Base-by-base conservation (phyloP, 2,113 vertebrate species). In the Salvelinus alpinus region DNA sequence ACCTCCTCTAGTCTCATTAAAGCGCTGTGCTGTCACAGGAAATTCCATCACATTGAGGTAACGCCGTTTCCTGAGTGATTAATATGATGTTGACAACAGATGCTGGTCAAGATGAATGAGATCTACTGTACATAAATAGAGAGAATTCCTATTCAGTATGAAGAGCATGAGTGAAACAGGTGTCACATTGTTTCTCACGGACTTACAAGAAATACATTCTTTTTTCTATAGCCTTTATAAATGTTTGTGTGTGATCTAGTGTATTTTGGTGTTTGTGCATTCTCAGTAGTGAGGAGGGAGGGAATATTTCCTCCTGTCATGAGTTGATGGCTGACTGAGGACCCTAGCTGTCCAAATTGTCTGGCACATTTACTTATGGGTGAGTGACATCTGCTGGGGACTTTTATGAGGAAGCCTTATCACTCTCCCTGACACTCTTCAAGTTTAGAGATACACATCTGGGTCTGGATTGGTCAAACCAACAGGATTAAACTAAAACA, bases 321-420 rank as follows among this genome's bases (percentile, higher is more conserved):
- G 73, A 71, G 68, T 73, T 76, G 51, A 31, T 79, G 82, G 78
- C 79, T 84, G 51, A n/a, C 1, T 22, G 48, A 13, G 48, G 14
- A 13, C 48, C 60, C 59, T 81, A 78, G 73, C 72, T 62, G 73
- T 5, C 18, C 20, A 34, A 31, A 77, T 71, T 76, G 84, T n/a
- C 59, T 22, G 59, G n/a, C n/a, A 62, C 77, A 85, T 92, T 91
- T 85, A 85, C 87, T 92, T 90, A 93, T 91, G 88, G 91, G 80
- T 92, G 90, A 91, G 91, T 92, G 91, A 92, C 92, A 92, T 92
- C 92, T 94, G 87, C 89, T 92, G 92, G 92, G 89, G 88, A 78
- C 47, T 85, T 77, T 75, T 68, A 84, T 91, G 78, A 88, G 65
- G 25, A 24, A 67, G 20, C 6, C 16, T 1, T 14, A 18, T 54